These are phyloP conservation scores for Crax fasciolata DNA, from an alignment of 2,797 vertebrate genomes.

Conservation along the genomic window DNA sequence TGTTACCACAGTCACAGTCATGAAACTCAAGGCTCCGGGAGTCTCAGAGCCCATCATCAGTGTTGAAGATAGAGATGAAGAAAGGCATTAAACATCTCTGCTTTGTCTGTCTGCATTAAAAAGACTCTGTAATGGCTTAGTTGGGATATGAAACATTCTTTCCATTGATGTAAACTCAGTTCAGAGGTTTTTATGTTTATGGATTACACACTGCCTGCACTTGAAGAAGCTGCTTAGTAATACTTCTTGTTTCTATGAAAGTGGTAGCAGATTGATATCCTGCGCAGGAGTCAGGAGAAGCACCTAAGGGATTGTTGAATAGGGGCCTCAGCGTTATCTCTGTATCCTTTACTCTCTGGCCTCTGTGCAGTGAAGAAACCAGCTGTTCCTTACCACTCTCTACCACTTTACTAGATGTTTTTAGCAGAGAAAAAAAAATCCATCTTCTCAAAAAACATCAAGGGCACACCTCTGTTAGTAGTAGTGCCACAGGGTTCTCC, in stretches of 20 bases:
- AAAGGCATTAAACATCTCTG: not conserved
- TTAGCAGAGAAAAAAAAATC: not conserved
- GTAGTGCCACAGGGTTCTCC: not conserved
- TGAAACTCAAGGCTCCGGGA: not conserved
- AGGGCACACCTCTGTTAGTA: not conserved
- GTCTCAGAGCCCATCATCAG: not conserved
- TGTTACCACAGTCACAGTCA: not conserved
- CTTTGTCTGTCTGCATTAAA: not conserved
- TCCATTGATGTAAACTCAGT: not conserved
- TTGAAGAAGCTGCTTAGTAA: not conserved
- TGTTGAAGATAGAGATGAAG: not conserved
- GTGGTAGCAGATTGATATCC: not conserved
- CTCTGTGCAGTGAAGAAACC: not conserved
- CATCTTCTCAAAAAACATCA: not conserved
- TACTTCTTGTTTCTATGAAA: not conserved
- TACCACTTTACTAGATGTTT: not conserved
- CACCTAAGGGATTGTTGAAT: not conserved
- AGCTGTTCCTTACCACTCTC: not conserved
- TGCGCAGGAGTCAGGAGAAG: not conserved
- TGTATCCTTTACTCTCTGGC: not conserved
- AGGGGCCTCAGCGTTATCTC: not conserved
- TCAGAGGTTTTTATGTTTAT: not conserved
- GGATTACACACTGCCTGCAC: not conserved
- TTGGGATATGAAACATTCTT: not conserved
- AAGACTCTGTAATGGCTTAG: not conserved